phyloP scores from a whole-genome alignment of 2,113 vertebrate species.

The Bombycilla garrulus region DNA sequence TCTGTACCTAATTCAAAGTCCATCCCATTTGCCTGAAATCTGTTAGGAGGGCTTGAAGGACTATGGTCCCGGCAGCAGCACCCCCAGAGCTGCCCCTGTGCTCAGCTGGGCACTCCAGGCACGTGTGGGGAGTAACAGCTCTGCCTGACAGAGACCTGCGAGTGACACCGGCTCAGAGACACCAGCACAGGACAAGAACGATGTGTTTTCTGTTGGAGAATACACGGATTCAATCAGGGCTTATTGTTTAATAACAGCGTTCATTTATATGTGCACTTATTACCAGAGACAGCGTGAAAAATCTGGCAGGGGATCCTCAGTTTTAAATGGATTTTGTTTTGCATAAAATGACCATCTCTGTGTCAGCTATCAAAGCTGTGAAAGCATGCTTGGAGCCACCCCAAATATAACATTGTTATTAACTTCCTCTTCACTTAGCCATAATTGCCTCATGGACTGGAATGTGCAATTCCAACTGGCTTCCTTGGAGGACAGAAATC shows the following conservation, averaged over 20 bases:
- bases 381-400: conserved; percentile 55
- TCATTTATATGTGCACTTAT: not conserved
- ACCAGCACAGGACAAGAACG: not conserved
- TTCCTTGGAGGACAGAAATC: not conserved
- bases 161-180: not conserved
- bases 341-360: not conserved
- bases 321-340: conserved; percentile 32
- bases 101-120: not conserved
- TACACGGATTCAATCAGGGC: not conserved
- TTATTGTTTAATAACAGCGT: not conserved
- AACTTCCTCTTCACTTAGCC: conserved; percentile 35
- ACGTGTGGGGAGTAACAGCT: not conserved
- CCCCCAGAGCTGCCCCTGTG: not conserved
- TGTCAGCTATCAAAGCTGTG: conserved; percentile 58
- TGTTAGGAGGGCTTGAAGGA: not conserved
- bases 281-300: not conserved
- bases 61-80: not conserved
- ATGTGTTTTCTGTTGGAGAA: not conserved
- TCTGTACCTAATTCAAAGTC: not conserved
- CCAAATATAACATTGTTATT: conserved; percentile 57
- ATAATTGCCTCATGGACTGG: conserved; percentile 19
- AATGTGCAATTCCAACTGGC: not conserved
- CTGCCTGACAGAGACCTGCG: not conserved
- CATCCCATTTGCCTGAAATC: not conserved
- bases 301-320: not conserved